A percentile compares a stretch with the other conserved stretches of the same genome.
Conservation (phyloP, 2,888 invertebrate species). For the Pandemis heparana region DNA sequence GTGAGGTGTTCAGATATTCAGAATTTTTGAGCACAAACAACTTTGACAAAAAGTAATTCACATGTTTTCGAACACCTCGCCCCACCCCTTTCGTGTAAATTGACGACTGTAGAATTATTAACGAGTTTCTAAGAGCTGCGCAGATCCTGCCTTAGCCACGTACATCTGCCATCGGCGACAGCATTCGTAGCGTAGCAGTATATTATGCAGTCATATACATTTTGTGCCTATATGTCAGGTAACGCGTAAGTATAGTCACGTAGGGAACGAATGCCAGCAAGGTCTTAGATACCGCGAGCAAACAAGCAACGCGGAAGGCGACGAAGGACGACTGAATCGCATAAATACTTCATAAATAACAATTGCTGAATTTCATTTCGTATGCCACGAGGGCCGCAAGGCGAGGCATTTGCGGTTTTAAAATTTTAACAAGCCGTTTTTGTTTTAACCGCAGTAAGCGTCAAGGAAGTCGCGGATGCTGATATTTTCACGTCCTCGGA, state of each 20-base stretch:
- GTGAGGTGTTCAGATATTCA: too few relatives aligned
- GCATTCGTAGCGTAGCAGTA: neutral
- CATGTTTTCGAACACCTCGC: too few relatives aligned
- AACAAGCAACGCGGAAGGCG: constrained; percentile 27
- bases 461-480: too few relatives aligned
- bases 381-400: neutral
- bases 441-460: too few relatives aligned
- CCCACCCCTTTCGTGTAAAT: too few relatives aligned
- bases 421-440: too few relatives aligned
- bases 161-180: constrained; percentile 5
- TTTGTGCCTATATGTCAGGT: neutral
- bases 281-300: constrained; percentile 10
- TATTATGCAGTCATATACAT: neutral
- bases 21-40: too few relatives aligned
- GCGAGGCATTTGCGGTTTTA: neutral
- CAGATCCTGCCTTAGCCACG: neutral
- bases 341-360: constrained; percentile 3
- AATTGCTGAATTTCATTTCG: constrained; percentile 5
- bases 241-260: constrained; percentile 8
- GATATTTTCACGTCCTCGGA: too few relatives aligned
- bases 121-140: neutral
- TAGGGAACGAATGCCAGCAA: constrained; percentile 6
- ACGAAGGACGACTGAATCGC: constrained; percentile 14
- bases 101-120: too few relatives aligned
- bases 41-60: too few relatives aligned